A percentile compares a stretch with the other conserved stretches of the same genome.
phyloP scores from a whole-genome alignment of 2,113 vertebrate genomes.

The Panthera tigris region DNA sequence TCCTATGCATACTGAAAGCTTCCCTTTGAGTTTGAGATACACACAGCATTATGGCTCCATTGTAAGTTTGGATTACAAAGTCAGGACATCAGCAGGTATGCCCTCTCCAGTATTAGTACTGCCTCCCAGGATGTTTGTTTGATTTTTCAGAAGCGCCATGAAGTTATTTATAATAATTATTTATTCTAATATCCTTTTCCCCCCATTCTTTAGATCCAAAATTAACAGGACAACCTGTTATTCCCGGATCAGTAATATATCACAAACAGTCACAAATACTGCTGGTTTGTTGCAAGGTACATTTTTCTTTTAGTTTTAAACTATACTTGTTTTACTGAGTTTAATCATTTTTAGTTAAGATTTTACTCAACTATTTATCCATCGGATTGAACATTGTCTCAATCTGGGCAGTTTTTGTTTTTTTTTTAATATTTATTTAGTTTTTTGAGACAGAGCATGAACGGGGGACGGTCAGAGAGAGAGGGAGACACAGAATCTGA shows the following conservation, averaged over 20 bases:
- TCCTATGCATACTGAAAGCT: neutral
- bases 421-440: no score
- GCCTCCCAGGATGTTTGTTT: neutral
- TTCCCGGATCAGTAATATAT: slow-evolving; percentile 90
- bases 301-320: slow-evolving; percentile 44
- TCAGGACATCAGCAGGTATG: neutral
- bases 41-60: neutral
- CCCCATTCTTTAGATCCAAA: slow-evolving; percentile 73
- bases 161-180: slow-evolving; percentile 15
- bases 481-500: no score
- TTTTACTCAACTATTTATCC: neutral
- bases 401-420: neutral
- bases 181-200: slow-evolving; percentile 46
- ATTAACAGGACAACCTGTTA: slow-evolving; percentile 35
- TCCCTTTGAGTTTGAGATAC: neutral
- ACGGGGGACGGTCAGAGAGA: no score
- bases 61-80: neutral
- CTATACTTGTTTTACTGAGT: neutral
- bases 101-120: neutral
- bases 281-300: slow-evolving; percentile 93
- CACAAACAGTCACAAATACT: slow-evolving; percentile 87
- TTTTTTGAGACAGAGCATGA: no score
- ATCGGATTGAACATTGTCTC: neutral
- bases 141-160: neutral
- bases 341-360: slow-evolving; percentile 32